Percentiles rank a stretch among this genome's conserved stretches.
phyloP scores from a whole-genome alignment of 2,797 vertebrate genomes.

The Masticophis lateralis region DNA sequence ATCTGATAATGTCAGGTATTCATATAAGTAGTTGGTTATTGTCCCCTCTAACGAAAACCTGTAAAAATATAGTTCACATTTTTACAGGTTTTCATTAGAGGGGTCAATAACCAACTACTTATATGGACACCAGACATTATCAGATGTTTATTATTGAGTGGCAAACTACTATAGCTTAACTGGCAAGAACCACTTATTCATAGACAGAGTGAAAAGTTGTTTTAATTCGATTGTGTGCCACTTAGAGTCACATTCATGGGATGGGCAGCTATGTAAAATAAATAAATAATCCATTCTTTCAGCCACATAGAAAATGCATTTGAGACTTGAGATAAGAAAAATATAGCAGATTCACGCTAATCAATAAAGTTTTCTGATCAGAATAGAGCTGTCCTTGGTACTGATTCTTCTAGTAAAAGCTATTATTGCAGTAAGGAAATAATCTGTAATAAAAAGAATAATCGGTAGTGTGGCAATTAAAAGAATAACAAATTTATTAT shows the following conservation, averaged over 20 bases:
- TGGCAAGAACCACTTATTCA: neutral
- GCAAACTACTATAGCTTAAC: neutral
- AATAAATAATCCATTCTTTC: neutral
- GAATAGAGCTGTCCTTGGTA: conserved; percentile 8
- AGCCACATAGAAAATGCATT: neutral
- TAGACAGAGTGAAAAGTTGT: neutral
- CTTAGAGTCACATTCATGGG: neutral
- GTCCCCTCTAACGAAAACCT: neutral
- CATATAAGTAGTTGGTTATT: neutral
- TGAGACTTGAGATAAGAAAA: neutral
- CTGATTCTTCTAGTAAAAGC: neutral
- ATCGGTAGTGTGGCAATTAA: neutral
- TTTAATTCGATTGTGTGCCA: neutral
- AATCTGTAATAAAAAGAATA: neutral
- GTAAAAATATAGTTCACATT: neutral
- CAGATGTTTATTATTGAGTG: neutral
- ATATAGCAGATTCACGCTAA: neutral
- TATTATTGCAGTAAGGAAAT: neutral
- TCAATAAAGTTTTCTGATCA: neutral
- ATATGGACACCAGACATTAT: neutral
- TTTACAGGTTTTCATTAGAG: neutral
- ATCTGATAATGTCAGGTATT: neutral
- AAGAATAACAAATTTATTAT: neutral
- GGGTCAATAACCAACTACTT: neutral
- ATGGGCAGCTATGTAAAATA: neutral